phyloP scores from a whole-genome alignment of 2,888 invertebrate genomes.

The Lithophane semibrunnea region DNA sequence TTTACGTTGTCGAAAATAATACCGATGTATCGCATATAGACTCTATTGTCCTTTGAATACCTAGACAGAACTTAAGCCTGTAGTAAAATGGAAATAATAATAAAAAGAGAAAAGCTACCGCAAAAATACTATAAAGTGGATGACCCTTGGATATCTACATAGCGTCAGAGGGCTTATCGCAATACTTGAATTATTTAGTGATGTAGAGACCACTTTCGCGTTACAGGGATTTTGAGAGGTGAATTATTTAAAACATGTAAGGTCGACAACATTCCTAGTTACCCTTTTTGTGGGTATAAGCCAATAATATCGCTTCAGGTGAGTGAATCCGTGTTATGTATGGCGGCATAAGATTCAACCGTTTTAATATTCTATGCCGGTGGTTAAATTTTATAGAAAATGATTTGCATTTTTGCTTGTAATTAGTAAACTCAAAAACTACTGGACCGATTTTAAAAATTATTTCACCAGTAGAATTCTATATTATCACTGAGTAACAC shows the following conservation, averaged over 20 bases:
- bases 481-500: too few relatives aligned
- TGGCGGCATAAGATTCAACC: neutral
- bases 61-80: neutral
- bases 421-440: too few relatives aligned
- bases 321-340: conserved; percentile 26
- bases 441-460: too few relatives aligned
- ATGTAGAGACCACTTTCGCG: conserved; percentile 47
- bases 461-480: too few relatives aligned
- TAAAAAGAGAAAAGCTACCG: conserved; percentile 20
- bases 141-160: conserved; percentile 49
- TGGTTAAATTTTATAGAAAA: neutral
- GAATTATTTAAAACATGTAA: conserved; percentile 55
- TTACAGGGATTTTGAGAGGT: conserved; percentile 55
- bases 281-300: conserved; percentile 37
- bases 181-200: conserved; percentile 61
- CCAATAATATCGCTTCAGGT: conserved; percentile 51
- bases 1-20: neutral
- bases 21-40: neutral
- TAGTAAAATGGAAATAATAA: conserved; percentile 21
- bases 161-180: conserved; percentile 53
- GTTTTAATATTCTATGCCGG: conserved; percentile 43
- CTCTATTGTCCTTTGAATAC: neutral
- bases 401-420: too few relatives aligned
- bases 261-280: conserved; percentile 49
- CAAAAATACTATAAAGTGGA: conserved; percentile 35